Conservation (phyloP, 2,113 vertebrate genomes). For the Pungitius pungitius region DNA sequence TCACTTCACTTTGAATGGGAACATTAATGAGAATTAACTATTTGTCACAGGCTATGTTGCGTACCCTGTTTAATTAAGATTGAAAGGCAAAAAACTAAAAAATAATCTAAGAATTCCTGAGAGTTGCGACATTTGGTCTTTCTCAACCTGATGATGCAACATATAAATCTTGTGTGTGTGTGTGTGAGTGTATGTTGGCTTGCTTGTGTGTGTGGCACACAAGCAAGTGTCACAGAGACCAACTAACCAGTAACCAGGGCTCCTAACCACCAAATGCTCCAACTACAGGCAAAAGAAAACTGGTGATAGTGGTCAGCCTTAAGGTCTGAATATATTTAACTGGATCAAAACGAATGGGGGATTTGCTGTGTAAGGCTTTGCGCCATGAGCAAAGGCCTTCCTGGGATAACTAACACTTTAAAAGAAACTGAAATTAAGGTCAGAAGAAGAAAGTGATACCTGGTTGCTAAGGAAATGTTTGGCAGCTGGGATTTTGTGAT, state of each 20-base stretch:
- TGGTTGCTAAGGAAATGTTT: conserved; percentile 32
- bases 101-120: neutral
- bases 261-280: conserved; percentile 33
- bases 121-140: neutral
- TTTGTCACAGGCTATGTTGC: conserved; percentile 8
- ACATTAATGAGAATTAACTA: conserved; percentile 3
- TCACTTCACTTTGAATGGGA: conserved; percentile 12
- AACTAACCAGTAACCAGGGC: conserved; percentile 10
- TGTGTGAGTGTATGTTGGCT: neutral
- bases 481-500: conserved; percentile 41
- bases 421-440: conserved; percentile 52
- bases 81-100: conserved; percentile 1
- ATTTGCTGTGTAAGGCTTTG: conserved; percentile 36
- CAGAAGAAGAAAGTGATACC: conserved; percentile 40
- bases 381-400: conserved; percentile 32
- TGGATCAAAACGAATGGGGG: conserved; percentile 29
- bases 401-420: conserved; percentile 38
- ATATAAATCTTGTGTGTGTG: conserved; percentile 10
- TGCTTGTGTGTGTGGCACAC: conserved; percentile 1
- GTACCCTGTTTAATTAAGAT: conserved; percentile 4
- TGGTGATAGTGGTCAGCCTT: conserved; percentile 34
- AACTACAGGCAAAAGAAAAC: conserved; percentile 46
- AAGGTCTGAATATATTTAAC: conserved; percentile 58
- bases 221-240: conserved; percentile 15
- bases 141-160: conserved; percentile 28